Evolutionary conservation across 2,113 vertebrate species (phyloP), one percentile per base, ranked within the genome.

Genomic region (Electrona antarctica): DNA sequence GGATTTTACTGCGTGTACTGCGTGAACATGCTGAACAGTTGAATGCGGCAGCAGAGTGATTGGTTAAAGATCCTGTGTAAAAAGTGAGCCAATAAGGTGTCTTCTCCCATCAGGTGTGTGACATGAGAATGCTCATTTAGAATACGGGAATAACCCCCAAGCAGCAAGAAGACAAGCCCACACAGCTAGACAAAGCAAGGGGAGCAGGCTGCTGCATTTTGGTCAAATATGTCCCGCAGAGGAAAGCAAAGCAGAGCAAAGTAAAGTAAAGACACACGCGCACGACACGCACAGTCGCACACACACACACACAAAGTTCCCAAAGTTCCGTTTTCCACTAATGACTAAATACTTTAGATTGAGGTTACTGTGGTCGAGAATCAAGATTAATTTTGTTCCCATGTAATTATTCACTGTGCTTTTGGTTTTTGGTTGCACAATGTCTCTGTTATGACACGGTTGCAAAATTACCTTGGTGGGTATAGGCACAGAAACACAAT

Each of bases 11-110:
- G 59, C 48, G 76, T 78, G 76, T 48, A 6, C 56, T 41, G 59
- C 48, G 76, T 78, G 76, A 73, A 81, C 54, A 64, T 13, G 77
- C 75, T 87, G 79, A 84, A 80, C 82, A 75, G 54, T 71, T 15
- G 76, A 75, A 66, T 12, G 4, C 3, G 13, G 77, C 59, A 21
- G 21, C 21, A 3, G 52, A 62, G 68, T 45, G 75, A 68, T 71
- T 78, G 77, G 77, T 54, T 51, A 83, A 82, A 70, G 81, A 77
- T 33, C 69, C 54, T 7, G 41, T 69, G 79, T 84, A 64, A 74
- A 63, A 64, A 4, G 12, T 6, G 12, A 70, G 52, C 74, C 50
- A 45, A 2, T 4, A 41, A 41, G 79, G 73, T 65, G 61, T 67
- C 62, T 67, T 73, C 52, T 57, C 7, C 47, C 29, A 7, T 58